These are phyloP conservation scores for Phocoena phocoena DNA, from an alignment of 2,113 vertebrate genomes.

Conservation along the genomic window DNA sequence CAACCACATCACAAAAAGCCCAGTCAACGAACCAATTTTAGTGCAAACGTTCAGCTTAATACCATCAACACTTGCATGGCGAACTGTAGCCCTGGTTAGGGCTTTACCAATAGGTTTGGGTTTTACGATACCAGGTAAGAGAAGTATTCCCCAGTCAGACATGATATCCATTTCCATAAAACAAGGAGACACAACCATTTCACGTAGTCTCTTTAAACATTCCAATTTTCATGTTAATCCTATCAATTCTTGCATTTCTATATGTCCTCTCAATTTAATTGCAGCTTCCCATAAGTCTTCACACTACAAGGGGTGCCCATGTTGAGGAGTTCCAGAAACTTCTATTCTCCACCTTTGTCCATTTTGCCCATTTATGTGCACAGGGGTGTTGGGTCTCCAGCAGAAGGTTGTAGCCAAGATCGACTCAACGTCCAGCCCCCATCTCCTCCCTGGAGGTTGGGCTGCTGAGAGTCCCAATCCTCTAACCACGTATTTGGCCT, in stretches of 20 bases:
- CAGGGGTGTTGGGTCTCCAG: not conserved
- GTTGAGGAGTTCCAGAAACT: not conserved
- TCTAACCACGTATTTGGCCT: not conserved
- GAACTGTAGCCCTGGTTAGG: not conserved
- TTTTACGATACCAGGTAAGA: not conserved
- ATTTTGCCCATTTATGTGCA: rapidly evolving
- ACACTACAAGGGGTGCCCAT: rapidly evolving
- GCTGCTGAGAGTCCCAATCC: no score
- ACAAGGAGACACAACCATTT: not conserved
- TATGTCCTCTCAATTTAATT: not conserved
- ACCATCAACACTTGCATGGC: not conserved
- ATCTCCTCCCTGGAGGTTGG: not conserved
- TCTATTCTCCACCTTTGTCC: not conserved
- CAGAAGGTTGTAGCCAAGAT: not conserved
- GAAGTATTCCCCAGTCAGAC: not conserved
- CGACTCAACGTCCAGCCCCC: not conserved
- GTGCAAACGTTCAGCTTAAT: not conserved
- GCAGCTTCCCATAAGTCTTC: not conserved
- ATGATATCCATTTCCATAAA: not conserved
- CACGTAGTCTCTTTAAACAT: no score
- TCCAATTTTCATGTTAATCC: not conserved
- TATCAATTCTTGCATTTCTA: no score
- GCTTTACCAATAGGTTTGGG: not conserved
- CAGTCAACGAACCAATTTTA: not conserved
- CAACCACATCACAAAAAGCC: no score